phyloP scores from a whole-genome alignment of 1,140 invertebrate species.

The Listronotus oregonensis region DNA sequence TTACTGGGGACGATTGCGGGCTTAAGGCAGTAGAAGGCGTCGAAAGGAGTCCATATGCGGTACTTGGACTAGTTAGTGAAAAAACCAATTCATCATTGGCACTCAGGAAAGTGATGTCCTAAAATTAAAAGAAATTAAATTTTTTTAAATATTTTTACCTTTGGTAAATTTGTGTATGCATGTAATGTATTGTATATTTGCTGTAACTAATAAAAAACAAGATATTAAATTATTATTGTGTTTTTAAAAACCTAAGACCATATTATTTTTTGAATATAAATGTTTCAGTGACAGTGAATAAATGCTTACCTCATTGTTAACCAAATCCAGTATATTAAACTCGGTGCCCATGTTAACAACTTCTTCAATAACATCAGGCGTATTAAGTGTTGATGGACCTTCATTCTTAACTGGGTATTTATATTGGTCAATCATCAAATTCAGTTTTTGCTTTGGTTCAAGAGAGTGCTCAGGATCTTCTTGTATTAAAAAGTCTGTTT shows the following conservation, averaged over 20 bases:
- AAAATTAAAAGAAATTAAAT: conserved; percentile 23
- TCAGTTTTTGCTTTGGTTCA: conserved; percentile 9
- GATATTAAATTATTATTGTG: no score
- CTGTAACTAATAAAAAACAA: no score
- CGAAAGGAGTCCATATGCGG: neutral
- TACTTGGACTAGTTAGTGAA: conserved; percentile 14
- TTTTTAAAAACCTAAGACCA: no score
- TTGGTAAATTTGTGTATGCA: conserved; percentile 3
- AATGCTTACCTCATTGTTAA: conserved; percentile 39
- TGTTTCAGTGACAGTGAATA: neutral
- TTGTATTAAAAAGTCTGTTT: conserved; percentile 2
- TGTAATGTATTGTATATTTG: no score
- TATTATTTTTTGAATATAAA: no score
- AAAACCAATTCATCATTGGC: conserved; percentile 28
- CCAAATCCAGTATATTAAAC: conserved; percentile 48
- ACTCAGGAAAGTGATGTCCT: conserved; percentile 34
- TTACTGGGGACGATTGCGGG: conserved; percentile 1
- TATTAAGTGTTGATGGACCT: conserved; percentile 35
- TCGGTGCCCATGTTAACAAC: conserved; percentile 40
- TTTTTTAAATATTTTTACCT: neutral
- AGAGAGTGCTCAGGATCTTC: neutral
- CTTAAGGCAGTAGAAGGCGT: conserved; percentile 8
- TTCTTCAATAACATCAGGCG: conserved; percentile 48
- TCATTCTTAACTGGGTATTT: conserved; percentile 25
- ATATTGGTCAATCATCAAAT: conserved; percentile 10